Percentiles rank a stretch among this genome's conserved stretches.
Conservation (phyloP, 2,888 invertebrate species). For the Seladonia tumulorum region DNA sequence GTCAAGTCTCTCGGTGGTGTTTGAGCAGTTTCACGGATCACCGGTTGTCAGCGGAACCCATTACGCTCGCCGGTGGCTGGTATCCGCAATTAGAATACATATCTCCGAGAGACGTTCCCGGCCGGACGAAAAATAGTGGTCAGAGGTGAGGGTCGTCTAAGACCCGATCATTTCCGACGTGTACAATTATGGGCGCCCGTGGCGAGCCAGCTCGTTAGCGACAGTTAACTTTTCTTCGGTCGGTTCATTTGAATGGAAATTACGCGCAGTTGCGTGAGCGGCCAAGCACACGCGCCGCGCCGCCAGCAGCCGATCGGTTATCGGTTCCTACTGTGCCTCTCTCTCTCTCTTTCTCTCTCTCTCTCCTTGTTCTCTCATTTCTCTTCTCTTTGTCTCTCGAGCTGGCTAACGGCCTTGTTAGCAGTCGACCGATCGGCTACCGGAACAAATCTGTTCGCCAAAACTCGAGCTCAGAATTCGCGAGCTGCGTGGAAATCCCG, state of each 20-base stretch:
- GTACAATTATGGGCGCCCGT: conserved; percentile 2
- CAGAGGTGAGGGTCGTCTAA: background rate
- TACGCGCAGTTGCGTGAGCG: conserved; percentile 36
- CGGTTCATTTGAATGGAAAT: conserved; percentile 53
- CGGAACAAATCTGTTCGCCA: conserved; percentile 35
- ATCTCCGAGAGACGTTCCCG: conserved; percentile 4
- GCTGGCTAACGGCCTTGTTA: conserved; percentile 45
- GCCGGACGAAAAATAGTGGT: background rate
- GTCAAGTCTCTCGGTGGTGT: conserved; percentile 40
- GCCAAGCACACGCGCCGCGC: background rate
- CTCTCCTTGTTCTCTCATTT: background rate
- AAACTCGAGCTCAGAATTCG: background rate
- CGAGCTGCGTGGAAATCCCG: background rate
- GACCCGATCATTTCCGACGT: background rate
- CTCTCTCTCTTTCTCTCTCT: background rate
- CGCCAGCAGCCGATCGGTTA: conserved; percentile 18
- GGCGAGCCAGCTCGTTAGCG: conserved; percentile 31
- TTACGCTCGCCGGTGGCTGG: conserved; percentile 61
- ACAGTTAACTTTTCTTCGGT: conserved; percentile 59
- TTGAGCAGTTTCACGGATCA: conserved; percentile 74
- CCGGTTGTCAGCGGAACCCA: conserved; percentile 69
- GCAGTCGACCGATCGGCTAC: conserved; percentile 17
- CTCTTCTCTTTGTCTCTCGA: background rate
- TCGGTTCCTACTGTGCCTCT: conserved; percentile 33
- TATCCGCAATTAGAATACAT: conserved; percentile 8